phyloP scores from a whole-genome alignment of 2,888 invertebrate species.

The Theodoxus fluviatilis region DNA sequence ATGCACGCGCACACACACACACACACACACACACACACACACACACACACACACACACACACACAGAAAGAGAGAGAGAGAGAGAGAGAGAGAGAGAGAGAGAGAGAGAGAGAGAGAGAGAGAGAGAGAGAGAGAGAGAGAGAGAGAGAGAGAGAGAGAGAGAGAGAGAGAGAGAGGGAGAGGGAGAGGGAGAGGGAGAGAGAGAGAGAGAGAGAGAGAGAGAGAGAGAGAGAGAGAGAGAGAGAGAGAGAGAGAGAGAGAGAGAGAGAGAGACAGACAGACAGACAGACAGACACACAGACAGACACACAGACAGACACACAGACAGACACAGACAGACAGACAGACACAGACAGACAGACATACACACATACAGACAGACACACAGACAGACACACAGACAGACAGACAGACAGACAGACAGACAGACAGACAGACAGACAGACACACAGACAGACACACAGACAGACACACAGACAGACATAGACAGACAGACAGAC shows the following conservation, averaged over 20 bases:
- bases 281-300: background rate
- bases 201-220: constrained; percentile 15
- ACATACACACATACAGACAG: constrained; percentile 21
- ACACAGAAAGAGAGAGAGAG: background rate
- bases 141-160: background rate
- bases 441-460: background rate
- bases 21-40: background rate
- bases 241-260: constrained; percentile 24
- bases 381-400: constrained; percentile 24
- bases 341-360: constrained; percentile 22
- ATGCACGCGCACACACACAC: background rate
- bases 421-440: constrained; percentile 5
- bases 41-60: background rate
- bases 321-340: background rate
- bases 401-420: background rate
- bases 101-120: background rate
- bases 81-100: no score
- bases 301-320: background rate
- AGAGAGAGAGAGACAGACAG: constrained; percentile 17
- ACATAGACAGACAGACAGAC: constrained; percentile 23
- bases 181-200: background rate
- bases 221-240: constrained; percentile 23
- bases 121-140: background rate
- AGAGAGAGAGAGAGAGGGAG: background rate
- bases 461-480: constrained; percentile 13